Evolutionary conservation across 2,113 vertebrate species (phyloP), one percentile per base, ranked within the genome.

Genomic region (Melanocharis versteri): DNA sequence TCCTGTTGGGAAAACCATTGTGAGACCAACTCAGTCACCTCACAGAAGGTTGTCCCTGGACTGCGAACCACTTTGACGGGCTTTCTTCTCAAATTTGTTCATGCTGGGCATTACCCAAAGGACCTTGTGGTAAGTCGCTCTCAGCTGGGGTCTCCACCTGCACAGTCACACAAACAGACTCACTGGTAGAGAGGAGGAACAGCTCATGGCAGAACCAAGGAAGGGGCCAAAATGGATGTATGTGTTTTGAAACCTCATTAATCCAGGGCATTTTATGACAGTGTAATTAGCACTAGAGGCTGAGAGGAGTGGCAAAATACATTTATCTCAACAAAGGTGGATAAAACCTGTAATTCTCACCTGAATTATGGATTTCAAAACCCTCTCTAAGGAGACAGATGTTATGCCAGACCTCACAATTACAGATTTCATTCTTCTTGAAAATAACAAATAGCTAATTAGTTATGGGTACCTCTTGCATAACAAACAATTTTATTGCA

Each of bases 401-500:
- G 69, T 89, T 93, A 69, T 54, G 66, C 48, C 87, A 94, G 53
- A 73, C 39, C 72, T 86, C 16, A 21, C 73, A 89, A 51, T 87
- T 95, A 95, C 10, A 80, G 71, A 91, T 87, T 83, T 56, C 24
- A 33, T 81, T 94, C 87, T 94, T 88, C 68, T 91, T 88, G 60
- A 93, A 94, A 96, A 64, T 90, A 96, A 94, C 72, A 95, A 96
- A 83, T 77, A 87, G 39, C 79, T 93, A 90, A 95, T 97, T 95
- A 94, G 71, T 71, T 93, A 75, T 31, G 48, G n/a, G 48, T 47
- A 91, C 28, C 42, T 88, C 87, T 87, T 73, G 51, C 79, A 80
- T 90, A 93, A 70, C 39, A 93, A 90, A 79, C 13, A 3, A 77
- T 94, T 87, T 73, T 69, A 75, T 83, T 69, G 75, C 50, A 50